Percentiles rank a stretch among this genome's conserved stretches.
These are phyloP conservation scores for Epiblema foenella DNA, from an alignment of 2,888 invertebrate genomes.

Conservation along the genomic window DNA sequence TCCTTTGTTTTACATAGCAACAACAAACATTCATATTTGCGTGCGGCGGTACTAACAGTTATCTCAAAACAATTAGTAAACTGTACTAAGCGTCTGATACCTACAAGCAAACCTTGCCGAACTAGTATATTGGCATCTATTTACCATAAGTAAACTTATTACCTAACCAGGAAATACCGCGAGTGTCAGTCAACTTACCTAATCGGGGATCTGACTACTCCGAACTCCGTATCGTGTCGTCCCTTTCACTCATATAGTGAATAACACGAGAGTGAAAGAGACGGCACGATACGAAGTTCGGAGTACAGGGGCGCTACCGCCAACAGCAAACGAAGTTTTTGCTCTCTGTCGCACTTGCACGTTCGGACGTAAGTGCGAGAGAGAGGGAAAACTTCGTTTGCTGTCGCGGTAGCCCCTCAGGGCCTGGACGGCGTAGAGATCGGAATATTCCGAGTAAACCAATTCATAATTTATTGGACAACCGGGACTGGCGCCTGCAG, in stretches of 20 bases:
- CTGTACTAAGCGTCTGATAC: constrained; percentile 1
- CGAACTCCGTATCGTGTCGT: too few species aligned
- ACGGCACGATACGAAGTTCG: too few species aligned
- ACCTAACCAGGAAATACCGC: constrained; percentile 37
- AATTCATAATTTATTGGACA: constrained; percentile 41
- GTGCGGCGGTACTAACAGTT: background rate
- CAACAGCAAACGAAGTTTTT: too few species aligned
- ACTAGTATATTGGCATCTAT: constrained; percentile 29
- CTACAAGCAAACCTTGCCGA: constrained; percentile 26
- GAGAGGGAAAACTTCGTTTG: too few species aligned
- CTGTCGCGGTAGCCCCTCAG: too few species aligned
- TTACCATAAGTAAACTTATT: constrained; percentile 38
- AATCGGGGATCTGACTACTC: constrained; percentile 41
- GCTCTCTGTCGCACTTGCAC: too few species aligned
- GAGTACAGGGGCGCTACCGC: too few species aligned
- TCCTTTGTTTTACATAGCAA: too few species aligned
- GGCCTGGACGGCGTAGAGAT: constrained; percentile 20
- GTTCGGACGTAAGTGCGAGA: too few species aligned
- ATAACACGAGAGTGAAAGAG: too few species aligned
- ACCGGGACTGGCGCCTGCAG: constrained; percentile 33
- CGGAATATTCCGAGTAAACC: constrained; percentile 37
- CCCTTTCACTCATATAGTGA: too few species aligned
- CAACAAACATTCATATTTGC: too few species aligned
- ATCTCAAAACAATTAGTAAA: constrained; percentile 31
- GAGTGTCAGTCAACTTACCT: constrained; percentile 43